phyloP scores from a whole-genome alignment of 2,113 vertebrate species.

The Calyptommatus sinebrachiatus region DNA sequence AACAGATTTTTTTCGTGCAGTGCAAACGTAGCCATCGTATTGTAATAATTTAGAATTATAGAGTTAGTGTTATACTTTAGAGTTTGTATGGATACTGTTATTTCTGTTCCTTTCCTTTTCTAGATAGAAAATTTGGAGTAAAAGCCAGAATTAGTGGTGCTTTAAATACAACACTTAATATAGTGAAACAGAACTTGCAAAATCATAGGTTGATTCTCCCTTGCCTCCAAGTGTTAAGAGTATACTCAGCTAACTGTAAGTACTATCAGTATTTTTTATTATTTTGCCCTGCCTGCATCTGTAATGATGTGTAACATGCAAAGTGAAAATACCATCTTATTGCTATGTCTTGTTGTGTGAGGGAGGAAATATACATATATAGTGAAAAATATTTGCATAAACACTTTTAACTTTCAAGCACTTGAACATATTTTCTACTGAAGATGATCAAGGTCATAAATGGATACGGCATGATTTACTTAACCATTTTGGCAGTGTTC shows the following conservation, averaged over 20 bases:
- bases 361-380: neutral
- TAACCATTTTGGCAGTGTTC: neutral
- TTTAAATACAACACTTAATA: conserved; percentile 83
- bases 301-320: neutral
- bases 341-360: neutral
- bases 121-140: conserved; percentile 95
- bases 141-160: conserved; percentile 91
- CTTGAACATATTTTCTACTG: neutral
- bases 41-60: neutral
- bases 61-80: neutral
- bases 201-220: conserved; percentile 88
- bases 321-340: neutral
- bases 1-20: too few relatives aligned
- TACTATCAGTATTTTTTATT: conserved; percentile 47
- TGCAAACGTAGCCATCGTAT: neutral
- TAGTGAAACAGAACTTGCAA: conserved; percentile 91
- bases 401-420: neutral
- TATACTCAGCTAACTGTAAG: conserved; percentile 92
- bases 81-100: neutral
- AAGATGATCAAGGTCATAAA: neutral
- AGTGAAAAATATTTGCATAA: neutral
- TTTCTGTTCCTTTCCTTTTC: conserved; percentile 39
- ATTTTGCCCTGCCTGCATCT: conserved; percentile 3
- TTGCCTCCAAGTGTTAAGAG: conserved; percentile 92
- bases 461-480: neutral